A percentile compares a stretch with the other conserved stretches of the same genome.
These are phyloP conservation scores for Dryas iulia DNA, from an alignment of 1,140 invertebrate genomes.

Conservation along the genomic window DNA sequence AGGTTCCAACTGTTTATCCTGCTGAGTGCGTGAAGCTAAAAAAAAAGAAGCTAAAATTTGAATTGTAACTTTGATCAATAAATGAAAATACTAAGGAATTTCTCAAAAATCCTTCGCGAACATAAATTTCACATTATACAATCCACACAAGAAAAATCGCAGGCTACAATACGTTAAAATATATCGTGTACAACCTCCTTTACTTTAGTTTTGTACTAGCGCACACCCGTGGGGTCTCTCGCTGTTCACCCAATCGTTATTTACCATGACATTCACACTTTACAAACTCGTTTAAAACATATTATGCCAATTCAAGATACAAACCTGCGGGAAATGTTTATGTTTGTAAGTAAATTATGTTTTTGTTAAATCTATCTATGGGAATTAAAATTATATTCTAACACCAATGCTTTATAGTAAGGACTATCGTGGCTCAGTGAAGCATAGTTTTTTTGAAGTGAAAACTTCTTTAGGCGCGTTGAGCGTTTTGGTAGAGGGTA, in stretches of 20 bases:
- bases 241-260: conserved; percentile 8
- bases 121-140: no score
- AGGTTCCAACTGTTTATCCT: no score
- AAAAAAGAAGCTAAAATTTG: no score
- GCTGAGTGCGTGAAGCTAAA: no score
- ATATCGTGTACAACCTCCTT: background rate
- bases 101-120: no score
- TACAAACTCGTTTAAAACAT: conserved; percentile 10
- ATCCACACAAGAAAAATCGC: no score
- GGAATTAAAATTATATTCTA: background rate
- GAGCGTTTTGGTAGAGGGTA: no score
- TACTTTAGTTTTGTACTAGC: background rate
- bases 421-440: background rate
- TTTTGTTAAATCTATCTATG: conserved; percentile 4
- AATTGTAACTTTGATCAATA: no score
- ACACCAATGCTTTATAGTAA: background rate
- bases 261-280: background rate
- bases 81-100: no score
- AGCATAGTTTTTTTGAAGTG: no score
- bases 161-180: background rate
- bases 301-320: conserved; percentile 17
- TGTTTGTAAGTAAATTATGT: conserved; percentile 10
- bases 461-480: no score
- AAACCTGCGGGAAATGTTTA: conserved; percentile 10
- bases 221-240: conserved; percentile 4